phyloP scores from a whole-genome alignment of 2,888 invertebrate genomes.

The Choreutis nemorana region DNA sequence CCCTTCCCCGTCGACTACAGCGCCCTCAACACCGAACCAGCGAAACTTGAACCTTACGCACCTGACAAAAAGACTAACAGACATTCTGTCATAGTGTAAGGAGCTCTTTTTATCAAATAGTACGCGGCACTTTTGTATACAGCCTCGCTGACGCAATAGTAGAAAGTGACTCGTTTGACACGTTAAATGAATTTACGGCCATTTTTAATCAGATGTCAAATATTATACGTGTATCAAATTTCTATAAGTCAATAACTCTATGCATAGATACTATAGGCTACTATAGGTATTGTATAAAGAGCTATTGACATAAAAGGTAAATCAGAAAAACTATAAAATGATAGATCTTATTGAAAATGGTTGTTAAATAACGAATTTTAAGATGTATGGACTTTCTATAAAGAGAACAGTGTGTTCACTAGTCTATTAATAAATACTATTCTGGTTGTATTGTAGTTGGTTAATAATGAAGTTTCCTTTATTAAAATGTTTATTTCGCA shows the following conservation, averaged over 20 bases:
- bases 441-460: no score
- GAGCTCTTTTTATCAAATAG: neutral
- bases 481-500: no score
- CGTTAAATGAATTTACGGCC: neutral
- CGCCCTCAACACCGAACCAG: constrained; percentile 74
- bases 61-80: constrained; percentile 74
- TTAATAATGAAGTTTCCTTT: no score
- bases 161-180: constrained; percentile 1
- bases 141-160: neutral
- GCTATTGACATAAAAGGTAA: no score
- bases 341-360: no score
- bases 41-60: constrained; percentile 73
- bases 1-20: constrained; percentile 80
- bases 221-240: constrained; percentile 4
- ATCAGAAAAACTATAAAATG: no score
- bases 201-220: neutral
- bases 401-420: no score
- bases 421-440: no score
- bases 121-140: constrained; percentile 3
- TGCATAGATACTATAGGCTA: constrained; percentile 9
- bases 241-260: constrained; percentile 2
- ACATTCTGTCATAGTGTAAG: constrained; percentile 72
- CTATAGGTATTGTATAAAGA: no score
- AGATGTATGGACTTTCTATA: no score
- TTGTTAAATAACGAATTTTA: no score